These are phyloP conservation scores for Trididemnum nubilum DNA, from an alignment of 23 tunicate genomes.

Conservation along the genomic window DNA sequence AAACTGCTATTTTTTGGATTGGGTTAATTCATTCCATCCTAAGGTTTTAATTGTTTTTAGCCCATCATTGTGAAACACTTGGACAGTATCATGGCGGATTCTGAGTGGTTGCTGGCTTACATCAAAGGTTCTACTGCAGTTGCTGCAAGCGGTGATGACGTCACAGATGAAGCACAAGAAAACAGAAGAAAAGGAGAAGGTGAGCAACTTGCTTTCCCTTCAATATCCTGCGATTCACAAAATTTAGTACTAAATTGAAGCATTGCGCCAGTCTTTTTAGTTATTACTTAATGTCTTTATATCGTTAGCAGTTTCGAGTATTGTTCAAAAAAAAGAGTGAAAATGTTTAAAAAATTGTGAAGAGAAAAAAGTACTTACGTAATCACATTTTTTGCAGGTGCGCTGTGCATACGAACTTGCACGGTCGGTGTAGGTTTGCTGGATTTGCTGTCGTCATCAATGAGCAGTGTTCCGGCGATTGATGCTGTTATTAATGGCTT, in stretches of 20 bases:
- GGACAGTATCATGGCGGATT: conserved; percentile 42
- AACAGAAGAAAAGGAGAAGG: conserved; percentile 68
- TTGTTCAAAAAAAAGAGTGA: no score
- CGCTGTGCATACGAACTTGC: conserved; percentile 48
- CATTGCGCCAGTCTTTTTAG: no score
- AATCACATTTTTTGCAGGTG: conserved; percentile 45
- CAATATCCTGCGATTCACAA: no score
- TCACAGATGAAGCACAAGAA: conserved; percentile 34
- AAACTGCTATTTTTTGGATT: no score
- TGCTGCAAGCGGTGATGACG: conserved; percentile 30
- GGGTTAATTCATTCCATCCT: no score
- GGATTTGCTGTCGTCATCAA: conserved; percentile 42
- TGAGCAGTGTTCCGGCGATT: conserved; percentile 29
- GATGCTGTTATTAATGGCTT: conserved; percentile 43
- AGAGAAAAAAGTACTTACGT: no score
- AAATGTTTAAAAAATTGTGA: no score
- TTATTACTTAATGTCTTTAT: no score
- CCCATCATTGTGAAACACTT: conserved; percentile 52
- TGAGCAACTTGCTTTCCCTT: background rate
- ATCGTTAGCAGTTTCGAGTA: no score
- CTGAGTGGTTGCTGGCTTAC: conserved; percentile 75
- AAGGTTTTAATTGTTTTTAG: conserved; percentile 27
- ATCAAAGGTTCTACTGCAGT: conserved; percentile 46
- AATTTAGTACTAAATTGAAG: no score
- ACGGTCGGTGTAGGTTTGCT: conserved; percentile 58